These are phyloP conservation scores for Drosophila funebris DNA, from an alignment of 1,140 invertebrate genomes.

Conservation along the genomic window DNA sequence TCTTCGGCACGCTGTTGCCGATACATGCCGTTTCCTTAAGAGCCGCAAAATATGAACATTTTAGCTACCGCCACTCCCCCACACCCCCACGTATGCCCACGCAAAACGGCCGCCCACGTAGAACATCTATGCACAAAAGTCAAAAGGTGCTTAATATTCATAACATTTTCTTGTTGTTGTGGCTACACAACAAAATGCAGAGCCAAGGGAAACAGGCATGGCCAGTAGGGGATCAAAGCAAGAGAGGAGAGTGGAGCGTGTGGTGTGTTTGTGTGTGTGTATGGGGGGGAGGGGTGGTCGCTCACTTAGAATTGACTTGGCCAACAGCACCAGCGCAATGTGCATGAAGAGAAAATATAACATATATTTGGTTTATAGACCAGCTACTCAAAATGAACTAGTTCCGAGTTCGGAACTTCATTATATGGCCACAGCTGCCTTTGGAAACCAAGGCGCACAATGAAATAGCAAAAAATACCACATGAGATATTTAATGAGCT, in stretches of 20 bases:
- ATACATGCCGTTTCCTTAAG: conserved; percentile 16
- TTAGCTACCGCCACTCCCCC: conserved; percentile 5
- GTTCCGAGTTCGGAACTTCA: conserved; percentile 6
- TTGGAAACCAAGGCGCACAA: not conserved
- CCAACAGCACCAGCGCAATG: not conserved
- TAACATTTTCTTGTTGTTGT: conserved; percentile 33
- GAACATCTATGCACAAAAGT: conserved; percentile 44
- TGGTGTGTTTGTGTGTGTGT: too few species aligned
- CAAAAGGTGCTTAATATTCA: conserved; percentile 61
- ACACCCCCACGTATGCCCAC: not conserved
- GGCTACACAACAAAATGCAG: conserved; percentile 19
- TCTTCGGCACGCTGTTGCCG: not conserved
- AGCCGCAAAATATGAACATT: conserved; percentile 36
- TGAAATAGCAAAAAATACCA: not conserved
- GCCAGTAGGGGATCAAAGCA: too few species aligned
- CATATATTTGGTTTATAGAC: conserved; percentile 19
- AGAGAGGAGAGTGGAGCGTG: not conserved
- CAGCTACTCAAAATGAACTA: conserved; percentile 4
- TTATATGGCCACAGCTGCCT: not conserved
- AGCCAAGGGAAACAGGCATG: not conserved
- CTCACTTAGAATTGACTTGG: conserved; percentile 13
- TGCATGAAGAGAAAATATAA: not conserved
- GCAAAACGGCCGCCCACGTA: not conserved
- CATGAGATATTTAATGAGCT: conserved; percentile 1
- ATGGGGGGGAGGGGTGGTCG: not conserved